A percentile compares a stretch with the other conserved stretches of the same genome.
These are phyloP conservation scores for Myotis planiceps DNA, from an alignment of 2,797 vertebrate species.

Conservation along the genomic window DNA sequence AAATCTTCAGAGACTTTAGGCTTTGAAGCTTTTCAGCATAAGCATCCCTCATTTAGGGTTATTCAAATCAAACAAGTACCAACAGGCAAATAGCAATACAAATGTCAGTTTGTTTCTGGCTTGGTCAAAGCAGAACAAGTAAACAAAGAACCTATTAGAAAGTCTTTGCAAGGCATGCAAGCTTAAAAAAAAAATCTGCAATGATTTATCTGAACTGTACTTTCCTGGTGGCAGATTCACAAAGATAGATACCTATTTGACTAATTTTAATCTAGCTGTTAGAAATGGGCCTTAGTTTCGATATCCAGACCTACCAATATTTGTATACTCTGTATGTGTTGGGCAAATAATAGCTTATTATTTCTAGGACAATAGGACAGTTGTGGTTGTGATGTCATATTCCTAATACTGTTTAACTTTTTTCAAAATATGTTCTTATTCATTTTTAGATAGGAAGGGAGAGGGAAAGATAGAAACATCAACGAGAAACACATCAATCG, in stretches of 20 bases:
- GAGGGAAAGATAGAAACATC: no score
- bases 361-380: slow-evolving; percentile 37
- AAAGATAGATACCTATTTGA: neutral
- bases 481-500: no score
- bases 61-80: slow-evolving; percentile 23
- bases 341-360: neutral
- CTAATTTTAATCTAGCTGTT: slow-evolving; percentile 46
- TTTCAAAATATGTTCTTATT: no score
- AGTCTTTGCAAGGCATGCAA: slow-evolving; percentile 23
- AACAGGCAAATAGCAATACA: neutral
- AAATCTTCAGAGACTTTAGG: slow-evolving; percentile 40
- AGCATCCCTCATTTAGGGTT: slow-evolving; percentile 1
- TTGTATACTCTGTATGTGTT: slow-evolving; percentile 19
- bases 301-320: neutral
- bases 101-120: slow-evolving; percentile 60
- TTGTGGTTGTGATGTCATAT: slow-evolving; percentile 18
- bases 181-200: slow-evolving; percentile 21
- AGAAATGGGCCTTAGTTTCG: slow-evolving; percentile 36
- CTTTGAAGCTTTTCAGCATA: slow-evolving; percentile 12
- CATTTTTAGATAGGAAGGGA: no score
- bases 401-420: slow-evolving; percentile 25
- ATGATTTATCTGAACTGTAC: slow-evolving; percentile 37
- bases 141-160: slow-evolving; percentile 42
- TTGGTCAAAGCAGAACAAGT: slow-evolving; percentile 32
- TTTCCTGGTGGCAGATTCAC: slow-evolving; percentile 9